Base-by-base conservation (phyloP, 2,797 vertebrate species). In the Telmatherina bonti region DNA sequence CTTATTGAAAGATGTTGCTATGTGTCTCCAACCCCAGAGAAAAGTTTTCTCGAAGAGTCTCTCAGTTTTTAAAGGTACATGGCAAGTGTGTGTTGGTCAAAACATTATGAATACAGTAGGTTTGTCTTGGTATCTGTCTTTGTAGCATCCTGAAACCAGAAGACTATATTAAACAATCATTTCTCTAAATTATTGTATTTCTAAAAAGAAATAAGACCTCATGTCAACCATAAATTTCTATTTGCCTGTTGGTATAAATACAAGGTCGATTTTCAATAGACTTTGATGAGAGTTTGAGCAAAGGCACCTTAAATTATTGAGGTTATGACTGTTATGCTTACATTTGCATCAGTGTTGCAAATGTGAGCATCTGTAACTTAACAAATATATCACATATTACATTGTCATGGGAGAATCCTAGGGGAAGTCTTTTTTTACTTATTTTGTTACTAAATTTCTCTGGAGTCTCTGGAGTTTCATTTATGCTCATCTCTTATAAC, bases 1-100 rank as follows among this genome's bases (percentile, higher is more conserved):
- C 72, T 91, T 90, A 91, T 92, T 91, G 54, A 91, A 63, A 65
- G 60, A 67, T 70, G 51, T 65, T 72, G 76, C 58, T 45, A 58
- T 60, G 67, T 67, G 74, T 76, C 71, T 80, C 26, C 76, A 63
- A 73, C 74, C 80, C 78, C 36, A 67, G 75, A 82, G 78, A 76
- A 73, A 77, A 56, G 38, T 70, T 74, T 67, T 20, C 8, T 53
- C 47, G 18, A 20, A 27, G 24, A 22, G 52, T 33, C 41, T 58
- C 12, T 9, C 30, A 30, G 49, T 58, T 45, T 70, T 18, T n/a
- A 5, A 4, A 58, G 55, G 30, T 4, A 1, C 16, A 55, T 27
- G 56, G 22, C 33, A 67, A 29, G 31, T 36, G 36, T 72, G n/a
- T 45, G 5, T 63, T 36, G 36, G 18, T 8, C 15, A 35, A 41